Conservation (phyloP, 2,888 invertebrate species). For the Mylabris sibirica region DNA sequence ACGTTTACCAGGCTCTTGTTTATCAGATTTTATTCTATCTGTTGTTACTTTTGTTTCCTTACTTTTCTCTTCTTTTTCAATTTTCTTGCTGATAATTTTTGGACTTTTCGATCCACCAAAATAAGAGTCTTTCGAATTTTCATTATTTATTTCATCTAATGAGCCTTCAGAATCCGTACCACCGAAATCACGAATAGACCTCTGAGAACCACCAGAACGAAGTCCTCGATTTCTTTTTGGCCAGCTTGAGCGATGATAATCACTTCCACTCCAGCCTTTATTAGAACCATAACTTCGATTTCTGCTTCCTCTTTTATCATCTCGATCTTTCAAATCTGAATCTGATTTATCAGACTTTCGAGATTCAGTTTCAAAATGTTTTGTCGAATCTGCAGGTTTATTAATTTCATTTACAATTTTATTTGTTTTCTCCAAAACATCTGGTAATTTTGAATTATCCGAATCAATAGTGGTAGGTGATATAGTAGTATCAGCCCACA, state of each 20-base stretch:
- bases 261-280: slow-evolving; percentile 45
- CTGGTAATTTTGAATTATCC: slow-evolving; percentile 60
- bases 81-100: slow-evolving; percentile 60
- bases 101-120: slow-evolving; percentile 63
- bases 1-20: slow-evolving; percentile 58
- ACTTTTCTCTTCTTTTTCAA: slow-evolving; percentile 69
- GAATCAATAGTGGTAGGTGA: slow-evolving; percentile 51
- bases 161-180: slow-evolving; percentile 80
- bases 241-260: slow-evolving; percentile 43
- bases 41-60: slow-evolving; percentile 48
- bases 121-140: slow-evolving; percentile 14
- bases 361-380: slow-evolving; percentile 62
- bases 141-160: slow-evolving; percentile 71
- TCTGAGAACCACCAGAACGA: slow-evolving; percentile 40
- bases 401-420: slow-evolving; percentile 50
- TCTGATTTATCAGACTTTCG: slow-evolving; percentile 52
- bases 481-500: slow-evolving; percentile 62
- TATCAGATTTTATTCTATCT: slow-evolving; percentile 52
- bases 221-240: slow-evolving; percentile 37
- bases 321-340: slow-evolving; percentile 57
- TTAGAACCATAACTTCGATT: slow-evolving; percentile 41
- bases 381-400: slow-evolving; percentile 50
- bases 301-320: slow-evolving; percentile 41
- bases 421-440: slow-evolving; percentile 52
- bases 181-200: slow-evolving; percentile 63